These are phyloP conservation scores for Nothoprocta perdicaria DNA, from an alignment of 2,113 vertebrate genomes.

Conservation along the genomic window DNA sequence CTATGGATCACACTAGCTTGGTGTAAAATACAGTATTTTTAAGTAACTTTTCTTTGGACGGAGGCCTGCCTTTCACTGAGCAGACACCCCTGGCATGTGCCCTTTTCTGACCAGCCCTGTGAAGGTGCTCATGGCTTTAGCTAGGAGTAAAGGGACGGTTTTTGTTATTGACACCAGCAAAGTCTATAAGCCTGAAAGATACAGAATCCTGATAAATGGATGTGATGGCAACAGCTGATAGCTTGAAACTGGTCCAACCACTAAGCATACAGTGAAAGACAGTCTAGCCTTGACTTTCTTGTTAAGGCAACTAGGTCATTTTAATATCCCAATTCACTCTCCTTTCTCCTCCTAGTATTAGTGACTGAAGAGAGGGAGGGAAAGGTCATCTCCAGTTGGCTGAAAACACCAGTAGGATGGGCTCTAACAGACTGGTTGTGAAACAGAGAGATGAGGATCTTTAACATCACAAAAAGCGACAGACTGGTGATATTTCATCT, in stretches of 20 bases:
- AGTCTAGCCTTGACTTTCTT: not conserved
- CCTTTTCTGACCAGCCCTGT: not conserved
- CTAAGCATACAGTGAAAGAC: not conserved
- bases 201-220: not conserved
- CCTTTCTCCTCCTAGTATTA: not conserved
- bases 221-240: not conserved
- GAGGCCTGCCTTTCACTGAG: fast-evolving
- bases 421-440: not conserved
- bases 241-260: not conserved
- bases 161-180: too few relatives aligned
- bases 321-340: not conserved
- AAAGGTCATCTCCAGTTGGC: not conserved
- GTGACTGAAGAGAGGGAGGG: not conserved
- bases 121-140: not conserved
- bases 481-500: not conserved
- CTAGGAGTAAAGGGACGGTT: not conserved
- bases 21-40: not conserved
- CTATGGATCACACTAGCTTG: fast-evolving
- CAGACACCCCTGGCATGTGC: fast-evolving
- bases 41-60: not conserved
- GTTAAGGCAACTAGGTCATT: not conserved
- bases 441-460: not conserved
- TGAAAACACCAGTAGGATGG: not conserved
- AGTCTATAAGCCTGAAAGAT: too few relatives aligned
- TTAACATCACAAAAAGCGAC: not conserved